Evolutionary conservation across 1,140 invertebrate species (phyloP), one percentile per base, ranked within the genome.

Genomic region (Tetragnatha versicolor): DNA sequence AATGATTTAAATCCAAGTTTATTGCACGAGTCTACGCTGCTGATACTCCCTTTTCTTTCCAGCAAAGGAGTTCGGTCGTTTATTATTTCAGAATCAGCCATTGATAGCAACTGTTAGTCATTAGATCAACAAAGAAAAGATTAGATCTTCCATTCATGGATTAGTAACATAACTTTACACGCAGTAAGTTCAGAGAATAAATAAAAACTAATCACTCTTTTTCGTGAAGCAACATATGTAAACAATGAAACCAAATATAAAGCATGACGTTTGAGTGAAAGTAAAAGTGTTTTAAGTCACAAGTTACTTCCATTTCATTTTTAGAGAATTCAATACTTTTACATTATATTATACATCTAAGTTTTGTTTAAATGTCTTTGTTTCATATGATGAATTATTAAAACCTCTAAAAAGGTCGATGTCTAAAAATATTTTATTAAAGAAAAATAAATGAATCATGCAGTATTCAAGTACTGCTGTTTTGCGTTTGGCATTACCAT

Each of bases 81-180:
- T 9, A 78, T 65, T 31, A 69, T 47, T 58, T 68, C 65, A 4
- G 63, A 53, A 68, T 78, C 76, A 49, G 76, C 76, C 76, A 78
- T 78, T 33, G 33, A 65, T 42, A 65, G 27, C 10, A n/a, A 65
- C n/a, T 14, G 27, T 65, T 39, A 65, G 42, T 65, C 61, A 45
- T 42, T 27, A 42, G 42, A 25, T 65, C 39, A 42, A 65, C 25
- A 42, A 42, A 14, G 33, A 2, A 27, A 3, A 42, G 35, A 63
- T 63, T 37, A 45, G 33, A 27, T 4, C 35, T 9, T 33, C 55
- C 29, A 20, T 45, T 65, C 39, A 27, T 6, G 14, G 17, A 27
- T n/a, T n/a, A n/a, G n/a, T n/a, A n/a, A n/a, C n/a, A n/a, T n/a
- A n/a, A n/a, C n/a, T n/a, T n/a, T n/a, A n/a, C n/a, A 65, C 25